Evolutionary conservation across 2,888 invertebrate genomes (phyloP).

Genomic region (Platycheirus rosarum): DNA sequence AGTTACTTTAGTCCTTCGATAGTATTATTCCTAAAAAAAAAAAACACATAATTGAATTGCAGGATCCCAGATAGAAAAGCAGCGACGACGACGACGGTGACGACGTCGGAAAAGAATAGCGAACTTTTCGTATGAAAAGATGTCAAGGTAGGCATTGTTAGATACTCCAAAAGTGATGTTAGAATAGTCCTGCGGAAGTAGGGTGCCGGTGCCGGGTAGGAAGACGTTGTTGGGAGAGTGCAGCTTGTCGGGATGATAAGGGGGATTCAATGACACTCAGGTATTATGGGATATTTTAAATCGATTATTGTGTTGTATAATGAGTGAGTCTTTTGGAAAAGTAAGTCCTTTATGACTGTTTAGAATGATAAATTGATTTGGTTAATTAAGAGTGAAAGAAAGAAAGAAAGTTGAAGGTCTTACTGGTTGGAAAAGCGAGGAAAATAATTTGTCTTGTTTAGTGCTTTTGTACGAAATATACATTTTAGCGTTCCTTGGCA

Average conservation of each 20-base stretch:
- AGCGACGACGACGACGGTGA: background rate
- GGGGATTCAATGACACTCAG: conserved; percentile 22
- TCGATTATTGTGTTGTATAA: conserved; percentile 27
- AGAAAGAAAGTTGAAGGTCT: background rate
- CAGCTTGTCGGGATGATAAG: conserved; percentile 13
- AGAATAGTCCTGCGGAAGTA: conserved; percentile 46
- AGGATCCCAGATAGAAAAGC: conserved; percentile 12
- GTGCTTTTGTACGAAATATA: no score
- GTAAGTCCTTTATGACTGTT: background rate
- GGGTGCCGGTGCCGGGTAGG: no score
- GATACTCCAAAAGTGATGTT: conserved; percentile 51
- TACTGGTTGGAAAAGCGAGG: no score
- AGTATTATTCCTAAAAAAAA: conserved; percentile 44
- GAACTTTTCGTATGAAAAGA: conserved; percentile 50
- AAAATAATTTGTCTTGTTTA: no score
- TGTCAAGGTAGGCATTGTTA: conserved; percentile 65
- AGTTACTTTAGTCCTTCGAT: conserved; percentile 35
- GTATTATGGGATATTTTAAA: conserved; percentile 40
- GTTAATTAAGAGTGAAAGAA: background rate
- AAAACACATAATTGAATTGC: conserved; percentile 37
- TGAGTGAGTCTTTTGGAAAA: conserved; percentile 8
- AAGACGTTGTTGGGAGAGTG: no score
- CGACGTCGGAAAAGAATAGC: background rate
- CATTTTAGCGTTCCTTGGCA: no score
- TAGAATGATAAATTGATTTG: background rate